These are phyloP conservation scores for Enteromius radiatus DNA, from an alignment of 2,797 vertebrate species.

Conservation along the genomic window DNA sequence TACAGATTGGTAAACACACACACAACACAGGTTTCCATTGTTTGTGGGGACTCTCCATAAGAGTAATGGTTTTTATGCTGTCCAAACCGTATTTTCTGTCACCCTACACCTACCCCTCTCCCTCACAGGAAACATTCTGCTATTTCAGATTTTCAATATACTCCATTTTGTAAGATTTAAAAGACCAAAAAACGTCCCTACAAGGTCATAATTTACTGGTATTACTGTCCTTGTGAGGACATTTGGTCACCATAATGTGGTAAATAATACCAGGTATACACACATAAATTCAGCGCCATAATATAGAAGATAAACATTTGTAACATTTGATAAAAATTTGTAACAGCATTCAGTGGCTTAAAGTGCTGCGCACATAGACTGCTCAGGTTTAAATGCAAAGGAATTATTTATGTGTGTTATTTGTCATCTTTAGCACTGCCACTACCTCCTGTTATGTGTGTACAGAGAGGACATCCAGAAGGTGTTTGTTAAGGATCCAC, in stretches of 20 bases:
- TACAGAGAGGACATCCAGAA: constrained; percentile 40
- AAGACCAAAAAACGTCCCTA: too few relatives aligned
- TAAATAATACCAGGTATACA: too few relatives aligned
- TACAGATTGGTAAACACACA: constrained; percentile 51
- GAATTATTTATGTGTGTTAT: neutral
- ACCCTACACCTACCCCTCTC: too few relatives aligned
- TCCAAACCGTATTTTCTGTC: too few relatives aligned
- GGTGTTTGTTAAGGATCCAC: constrained; percentile 39
- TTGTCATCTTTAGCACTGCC: constrained; percentile 51
- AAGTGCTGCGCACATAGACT: neutral
- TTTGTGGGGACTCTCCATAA: neutral
- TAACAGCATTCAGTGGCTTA: neutral
- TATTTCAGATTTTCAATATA: too few relatives aligned
- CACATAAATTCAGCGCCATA: neutral
- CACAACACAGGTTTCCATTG: too few relatives aligned
- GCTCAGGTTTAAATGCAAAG: constrained; percentile 8
- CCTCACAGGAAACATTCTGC: too few relatives aligned
- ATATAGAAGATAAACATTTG: neutral
- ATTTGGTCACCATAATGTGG: too few relatives aligned
- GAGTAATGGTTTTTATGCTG: too few relatives aligned
- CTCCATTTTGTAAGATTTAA: too few relatives aligned
- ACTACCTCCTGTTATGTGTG: constrained; percentile 54
- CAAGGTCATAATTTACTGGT: too few relatives aligned
- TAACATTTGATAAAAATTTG: too few relatives aligned
- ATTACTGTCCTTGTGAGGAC: constrained; percentile 11